Evolutionary conservation across 2,888 invertebrate species (phyloP).

Genomic region (Stenurella melanura): DNA sequence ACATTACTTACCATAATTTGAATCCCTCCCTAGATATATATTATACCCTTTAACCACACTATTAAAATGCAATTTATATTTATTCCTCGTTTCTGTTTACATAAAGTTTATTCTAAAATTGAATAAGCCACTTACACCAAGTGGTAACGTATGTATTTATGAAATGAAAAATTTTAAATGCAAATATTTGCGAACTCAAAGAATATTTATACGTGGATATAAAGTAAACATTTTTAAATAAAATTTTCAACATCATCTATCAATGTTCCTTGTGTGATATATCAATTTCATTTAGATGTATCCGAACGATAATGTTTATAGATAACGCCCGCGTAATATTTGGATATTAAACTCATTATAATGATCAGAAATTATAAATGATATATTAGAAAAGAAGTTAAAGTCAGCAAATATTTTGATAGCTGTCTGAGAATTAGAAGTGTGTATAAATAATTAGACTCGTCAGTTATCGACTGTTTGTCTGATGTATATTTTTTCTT

Average conservation of each 20-base stretch:
- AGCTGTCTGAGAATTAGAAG: not conserved
- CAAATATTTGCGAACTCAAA: conserved; percentile 23
- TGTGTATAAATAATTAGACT: not conserved
- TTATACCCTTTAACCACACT: not conserved
- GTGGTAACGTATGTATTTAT: conserved; percentile 21
- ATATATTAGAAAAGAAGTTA: not conserved
- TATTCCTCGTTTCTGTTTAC: conserved; percentile 5
- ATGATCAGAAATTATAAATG: not conserved
- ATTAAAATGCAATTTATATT: not conserved
- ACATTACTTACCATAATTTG: too few species aligned
- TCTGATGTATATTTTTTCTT: conserved; percentile 1
- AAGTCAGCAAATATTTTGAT: not conserved
- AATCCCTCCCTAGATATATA: too few species aligned
- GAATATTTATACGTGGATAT: conserved; percentile 14
- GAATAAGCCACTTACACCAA: conserved; percentile 16
- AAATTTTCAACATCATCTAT: conserved; percentile 19
- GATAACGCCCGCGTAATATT: not conserved
- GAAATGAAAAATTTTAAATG: conserved; percentile 25
- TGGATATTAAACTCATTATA: conserved; percentile 17
- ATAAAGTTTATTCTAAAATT: not conserved
- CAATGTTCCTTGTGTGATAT: conserved; percentile 21
- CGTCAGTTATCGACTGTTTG: not conserved
- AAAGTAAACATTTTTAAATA: conserved; percentile 28
- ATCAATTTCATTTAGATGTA: conserved; percentile 19
- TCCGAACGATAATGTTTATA: conserved; percentile 10